Evolutionary conservation across 1,140 invertebrate species (phyloP).

Genomic region (Cydia pomonella): DNA sequence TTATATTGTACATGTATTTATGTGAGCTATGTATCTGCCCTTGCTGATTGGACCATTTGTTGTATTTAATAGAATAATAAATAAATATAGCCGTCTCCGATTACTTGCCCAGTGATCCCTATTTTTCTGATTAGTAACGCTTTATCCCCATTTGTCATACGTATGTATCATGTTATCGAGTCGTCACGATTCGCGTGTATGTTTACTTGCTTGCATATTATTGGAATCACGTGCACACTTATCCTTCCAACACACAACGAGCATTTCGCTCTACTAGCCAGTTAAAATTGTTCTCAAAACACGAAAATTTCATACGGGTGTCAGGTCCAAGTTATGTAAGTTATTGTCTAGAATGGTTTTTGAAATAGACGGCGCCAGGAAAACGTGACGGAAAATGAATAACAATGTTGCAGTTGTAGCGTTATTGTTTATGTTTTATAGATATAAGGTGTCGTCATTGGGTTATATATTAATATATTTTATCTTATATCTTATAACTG

Average conservation of each 20-base stretch:
- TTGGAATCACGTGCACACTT: neutral
- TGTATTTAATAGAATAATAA: no score
- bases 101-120: no score
- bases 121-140: no score
- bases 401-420: neutral
- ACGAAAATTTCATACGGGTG: neutral
- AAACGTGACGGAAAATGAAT: slow-evolving; percentile 12
- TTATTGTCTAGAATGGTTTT: neutral
- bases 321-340: neutral
- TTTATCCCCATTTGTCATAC: neutral
- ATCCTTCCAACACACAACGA: neutral
- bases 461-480: no score
- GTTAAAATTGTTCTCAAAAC: neutral
- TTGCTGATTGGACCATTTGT: no score
- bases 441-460: no score
- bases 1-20: no score
- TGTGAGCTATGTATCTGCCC: no score
- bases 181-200: slow-evolving; percentile 5
- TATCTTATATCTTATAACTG: no score
- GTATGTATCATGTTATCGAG: neutral
- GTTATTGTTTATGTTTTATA: neutral
- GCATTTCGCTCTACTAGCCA: neutral
- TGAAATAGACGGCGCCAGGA: neutral
- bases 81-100: no score
- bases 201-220: slow-evolving; percentile 1